phyloP scores from a whole-genome alignment of 2,888 invertebrate genomes.

The Brachypterus glaber region DNA sequence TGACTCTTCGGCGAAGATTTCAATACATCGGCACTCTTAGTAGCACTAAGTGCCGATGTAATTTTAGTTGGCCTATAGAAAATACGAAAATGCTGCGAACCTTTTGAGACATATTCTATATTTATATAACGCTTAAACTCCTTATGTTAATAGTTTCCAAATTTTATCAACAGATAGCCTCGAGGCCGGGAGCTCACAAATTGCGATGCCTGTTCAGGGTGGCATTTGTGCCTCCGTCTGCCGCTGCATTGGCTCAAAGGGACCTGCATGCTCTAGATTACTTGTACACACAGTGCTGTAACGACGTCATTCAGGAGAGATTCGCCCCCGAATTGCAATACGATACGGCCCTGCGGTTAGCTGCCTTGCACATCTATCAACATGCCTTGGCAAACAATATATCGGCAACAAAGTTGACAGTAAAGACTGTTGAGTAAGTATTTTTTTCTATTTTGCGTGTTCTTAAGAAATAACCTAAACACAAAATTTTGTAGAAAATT shows the following conservation, averaged over 20 bases:
- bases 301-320: constrained; percentile 85
- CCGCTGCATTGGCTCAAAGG: constrained; percentile 70
- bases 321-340: constrained; percentile 84
- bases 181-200: constrained; percentile 83
- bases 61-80: too few species aligned
- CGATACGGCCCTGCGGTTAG: constrained; percentile 75
- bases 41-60: too few species aligned
- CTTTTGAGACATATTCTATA: too few species aligned
- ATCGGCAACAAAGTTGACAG: constrained; percentile 67
- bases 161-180: constrained; percentile 85
- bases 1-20: too few species aligned
- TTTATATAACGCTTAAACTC: too few species aligned
- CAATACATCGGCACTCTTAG: too few species aligned
- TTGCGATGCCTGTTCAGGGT: constrained; percentile 82
- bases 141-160: constrained; percentile 6
- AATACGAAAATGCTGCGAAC: too few species aligned
- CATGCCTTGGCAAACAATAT: constrained; percentile 76
- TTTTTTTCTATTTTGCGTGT: constrained; percentile 8
- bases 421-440: constrained; percentile 80
- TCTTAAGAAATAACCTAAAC: too few species aligned
- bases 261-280: constrained; percentile 84
- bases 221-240: constrained; percentile 80
- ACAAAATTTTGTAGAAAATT: too few species aligned
- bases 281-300: constrained; percentile 83
- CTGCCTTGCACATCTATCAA: constrained; percentile 85